A percentile compares a stretch with the other conserved stretches of the same genome.
Evolutionary conservation across 2,888 invertebrate species (phyloP).

Genomic region (Nomada flava): DNA sequence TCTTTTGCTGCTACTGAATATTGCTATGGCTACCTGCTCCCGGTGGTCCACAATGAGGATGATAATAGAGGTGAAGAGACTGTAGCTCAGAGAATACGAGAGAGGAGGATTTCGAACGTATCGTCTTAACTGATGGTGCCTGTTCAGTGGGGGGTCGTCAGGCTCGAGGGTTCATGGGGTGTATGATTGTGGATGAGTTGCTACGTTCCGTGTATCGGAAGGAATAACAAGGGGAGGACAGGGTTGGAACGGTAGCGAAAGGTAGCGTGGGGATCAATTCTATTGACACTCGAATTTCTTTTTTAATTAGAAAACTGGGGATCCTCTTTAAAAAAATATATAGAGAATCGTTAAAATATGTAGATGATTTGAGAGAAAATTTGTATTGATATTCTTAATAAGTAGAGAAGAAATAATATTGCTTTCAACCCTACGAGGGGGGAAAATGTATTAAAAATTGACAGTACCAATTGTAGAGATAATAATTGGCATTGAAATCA

Average conservation of each 20-base stretch:
- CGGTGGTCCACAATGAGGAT: conserved; percentile 12
- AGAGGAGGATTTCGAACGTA: conserved; percentile 55
- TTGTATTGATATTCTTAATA: not conserved
- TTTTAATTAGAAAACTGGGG: not conserved
- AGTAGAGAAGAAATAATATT: too few relatives aligned
- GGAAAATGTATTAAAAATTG: too few relatives aligned
- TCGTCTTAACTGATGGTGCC: conserved; percentile 61
- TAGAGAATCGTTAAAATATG: too few relatives aligned
- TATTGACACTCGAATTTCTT: not conserved
- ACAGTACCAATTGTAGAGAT: too few relatives aligned
- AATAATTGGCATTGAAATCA: too few relatives aligned
- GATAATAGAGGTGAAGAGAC: conserved; percentile 34
- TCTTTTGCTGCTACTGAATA: conserved; percentile 29
- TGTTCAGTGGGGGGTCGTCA: conserved; percentile 24
- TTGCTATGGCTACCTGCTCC: conserved; percentile 69
- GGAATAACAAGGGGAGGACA: conserved; percentile 68
- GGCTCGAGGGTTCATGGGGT: conserved; percentile 35
- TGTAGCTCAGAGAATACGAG: conserved; percentile 25
- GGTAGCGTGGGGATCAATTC: conserved; percentile 27
- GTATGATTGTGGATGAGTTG: conserved; percentile 71
- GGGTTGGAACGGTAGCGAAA: conserved; percentile 22
- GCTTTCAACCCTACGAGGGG: too few relatives aligned
- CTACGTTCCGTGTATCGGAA: conserved; percentile 71
- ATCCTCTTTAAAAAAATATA: too few relatives aligned
- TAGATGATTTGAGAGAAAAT: not conserved